Base-by-base conservation (phyloP, 2,797 vertebrate genomes). In the Lacerta viridis region DNA sequence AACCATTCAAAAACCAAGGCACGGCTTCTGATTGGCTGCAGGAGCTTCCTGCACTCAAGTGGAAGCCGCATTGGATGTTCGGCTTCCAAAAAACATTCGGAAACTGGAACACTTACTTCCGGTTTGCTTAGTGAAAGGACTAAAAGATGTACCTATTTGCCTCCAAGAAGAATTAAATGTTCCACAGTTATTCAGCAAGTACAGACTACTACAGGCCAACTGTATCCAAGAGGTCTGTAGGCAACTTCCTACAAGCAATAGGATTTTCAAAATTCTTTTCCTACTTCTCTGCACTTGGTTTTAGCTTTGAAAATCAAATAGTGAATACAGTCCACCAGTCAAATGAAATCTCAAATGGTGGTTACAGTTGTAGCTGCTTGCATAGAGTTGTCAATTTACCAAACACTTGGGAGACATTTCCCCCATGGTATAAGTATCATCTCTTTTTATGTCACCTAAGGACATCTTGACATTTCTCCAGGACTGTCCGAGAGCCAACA, bases 391-490 rank as follows among this genome's bases (percentile, higher is more conserved):
- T 77, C 59, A 66, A n/a, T 39, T 29, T 66, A 66, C 10, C 20
- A 23, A 43, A 15, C 18, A 68, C 39, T 29, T 68, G 41, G 41
- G 13, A 46, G 10, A 9, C 1, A 13, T 25, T 68, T 78, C 8
- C 11, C 68, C 29, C 10, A 61, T 69, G 27, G 3, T 68, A 29
- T 8, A 3, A 55, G 59, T 20, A 23, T 59, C n/a, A 61, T 33
- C 78, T 68, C 20, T 86, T 68, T 41, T 86, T 78, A 6, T 68
- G 76, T 86, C 76, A 69, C 3, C 36, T 86, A 78, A 79, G 64
- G 61, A 68, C 61, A 85, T 77, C 72, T 64, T 76, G 74, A 41
- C 29, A 76, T 66, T 68, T 46, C 39, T 86, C 84, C 39, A 86
- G 74, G 61, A 50, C 66, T 41, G 18, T 39, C 27, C 46, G 11